Conservation (phyloP, 2,113 vertebrate genomes). For the Phalacrocorax pelagicus region DNA sequence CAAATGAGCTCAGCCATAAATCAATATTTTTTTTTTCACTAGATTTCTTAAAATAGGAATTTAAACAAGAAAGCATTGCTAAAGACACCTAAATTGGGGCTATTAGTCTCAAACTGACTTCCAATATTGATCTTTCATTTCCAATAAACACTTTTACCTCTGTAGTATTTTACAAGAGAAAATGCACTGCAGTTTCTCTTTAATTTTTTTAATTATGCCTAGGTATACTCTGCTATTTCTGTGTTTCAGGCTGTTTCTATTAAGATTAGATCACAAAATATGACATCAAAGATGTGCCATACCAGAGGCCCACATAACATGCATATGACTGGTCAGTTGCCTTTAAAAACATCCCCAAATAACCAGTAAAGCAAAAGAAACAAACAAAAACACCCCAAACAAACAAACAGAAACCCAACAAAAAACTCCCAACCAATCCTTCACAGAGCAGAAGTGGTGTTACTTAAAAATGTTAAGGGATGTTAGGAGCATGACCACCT, state of each 20-base stretch:
- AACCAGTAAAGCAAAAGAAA: background rate
- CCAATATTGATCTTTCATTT: background rate
- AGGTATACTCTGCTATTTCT: background rate
- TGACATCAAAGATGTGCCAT: background rate
- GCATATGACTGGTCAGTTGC: background rate
- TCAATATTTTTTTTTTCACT: background rate
- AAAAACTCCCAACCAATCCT: background rate
- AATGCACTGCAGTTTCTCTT: background rate
- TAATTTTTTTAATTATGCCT: background rate
- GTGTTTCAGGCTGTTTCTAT: background rate
- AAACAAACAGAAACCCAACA: background rate
- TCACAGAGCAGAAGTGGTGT: background rate
- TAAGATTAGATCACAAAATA: background rate
- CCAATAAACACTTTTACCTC: background rate
- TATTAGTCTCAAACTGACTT: background rate
- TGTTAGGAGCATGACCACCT: background rate
- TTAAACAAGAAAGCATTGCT: background rate
- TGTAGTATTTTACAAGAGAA: background rate
- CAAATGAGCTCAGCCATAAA: background rate
- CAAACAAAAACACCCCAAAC: background rate
- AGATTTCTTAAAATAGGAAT: background rate
- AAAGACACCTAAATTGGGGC: background rate
- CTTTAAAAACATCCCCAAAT: background rate
- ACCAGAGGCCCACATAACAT: background rate
- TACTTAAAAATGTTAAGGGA: background rate